Evolutionary conservation across 2,888 invertebrate genomes (phyloP), one percentile per base, ranked within the genome.

Genomic region (Perizoma affinitatum): DNA sequence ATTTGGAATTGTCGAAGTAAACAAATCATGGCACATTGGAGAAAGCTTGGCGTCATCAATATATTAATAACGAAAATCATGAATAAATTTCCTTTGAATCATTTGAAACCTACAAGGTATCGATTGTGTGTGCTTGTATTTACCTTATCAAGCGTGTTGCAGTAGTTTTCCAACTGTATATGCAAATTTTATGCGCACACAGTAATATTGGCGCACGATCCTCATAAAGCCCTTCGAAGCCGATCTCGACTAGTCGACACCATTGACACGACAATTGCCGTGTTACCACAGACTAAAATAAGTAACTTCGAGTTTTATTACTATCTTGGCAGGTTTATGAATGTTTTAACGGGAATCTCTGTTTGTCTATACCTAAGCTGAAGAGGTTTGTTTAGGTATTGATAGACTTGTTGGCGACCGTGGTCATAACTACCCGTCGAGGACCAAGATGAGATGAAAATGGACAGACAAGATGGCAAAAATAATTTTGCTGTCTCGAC

Each of bases 251-350:
- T 22, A 22, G 33, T 51, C 52, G 58, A 38, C 72, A 70, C 71
- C 75, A 75, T 73, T 70, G 76, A 83, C 82, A 84, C 77, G 79
- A 80, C 80, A 79, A 80, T 79, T 73, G 78, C 71, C 66, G 70
- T 78, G 71, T 72, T 66, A 35, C 61, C 72, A 73, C 76, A 38
- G 70, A 71, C 75, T 74, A 2, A 74, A 74, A 78, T 75, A 75
- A 76, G n/a, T 48, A 6, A 10, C 47, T 10, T n/a, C 34, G 10
- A 48, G 10, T 35, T 35, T 36, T 46, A 47, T n/a, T 22, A 45
- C 33, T 45, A 42, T 42, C 42, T 42, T 10, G 5, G 40, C 7
- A 40, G 40, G 42, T 45, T 33, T 45, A 45, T 33, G 33, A 45
- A 45, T 3, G 6, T 11, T 7, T 9, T 33, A 6, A 43, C 43